Evolutionary conservation across 2,888 invertebrate genomes (phyloP).

Genomic region (Epirrita christyi): DNA sequence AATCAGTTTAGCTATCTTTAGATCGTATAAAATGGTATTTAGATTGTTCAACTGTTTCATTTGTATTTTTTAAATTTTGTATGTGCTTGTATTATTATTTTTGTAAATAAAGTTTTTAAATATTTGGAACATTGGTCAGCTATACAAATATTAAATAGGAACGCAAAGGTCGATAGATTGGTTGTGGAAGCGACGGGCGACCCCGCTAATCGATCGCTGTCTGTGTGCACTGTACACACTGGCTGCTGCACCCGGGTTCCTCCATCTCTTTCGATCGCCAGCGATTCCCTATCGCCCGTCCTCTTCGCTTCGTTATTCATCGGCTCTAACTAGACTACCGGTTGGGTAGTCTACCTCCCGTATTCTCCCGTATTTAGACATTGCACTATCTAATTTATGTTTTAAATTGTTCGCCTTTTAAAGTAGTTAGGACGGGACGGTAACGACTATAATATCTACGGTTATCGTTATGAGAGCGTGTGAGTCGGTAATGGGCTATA

Average conservation of each 20-base stretch:
- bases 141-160: conserved; percentile 66
- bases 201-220: conserved; percentile 81
- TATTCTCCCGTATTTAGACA: conserved; percentile 81
- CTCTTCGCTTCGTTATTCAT: conserved; percentile 77
- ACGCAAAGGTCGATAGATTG: conserved; percentile 76
- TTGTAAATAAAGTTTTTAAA: too few relatives aligned
- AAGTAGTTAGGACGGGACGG: conserved; percentile 62
- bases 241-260: conserved; percentile 66
- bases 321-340: conserved; percentile 73
- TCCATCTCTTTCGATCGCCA: conserved; percentile 66
- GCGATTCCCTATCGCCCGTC: conserved; percentile 64
- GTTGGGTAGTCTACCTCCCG: conserved; percentile 74
- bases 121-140: conserved; percentile 59
- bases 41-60: too few relatives aligned
- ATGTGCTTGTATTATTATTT: too few relatives aligned
- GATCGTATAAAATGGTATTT: too few relatives aligned
- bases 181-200: conserved; percentile 63
- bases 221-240: conserved; percentile 74
- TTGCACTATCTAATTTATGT: conserved; percentile 82
- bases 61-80: too few relatives aligned
- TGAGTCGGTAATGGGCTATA: conserved; percentile 69
- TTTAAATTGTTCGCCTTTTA: conserved; percentile 76
- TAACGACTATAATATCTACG: conserved; percentile 71
- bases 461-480: conserved; percentile 69
- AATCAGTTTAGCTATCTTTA: too few relatives aligned